Percentiles rank a stretch among this genome's conserved stretches.
Evolutionary conservation across 2,797 vertebrate species (phyloP).

Genomic region (Hozukius guyotensis): DNA sequence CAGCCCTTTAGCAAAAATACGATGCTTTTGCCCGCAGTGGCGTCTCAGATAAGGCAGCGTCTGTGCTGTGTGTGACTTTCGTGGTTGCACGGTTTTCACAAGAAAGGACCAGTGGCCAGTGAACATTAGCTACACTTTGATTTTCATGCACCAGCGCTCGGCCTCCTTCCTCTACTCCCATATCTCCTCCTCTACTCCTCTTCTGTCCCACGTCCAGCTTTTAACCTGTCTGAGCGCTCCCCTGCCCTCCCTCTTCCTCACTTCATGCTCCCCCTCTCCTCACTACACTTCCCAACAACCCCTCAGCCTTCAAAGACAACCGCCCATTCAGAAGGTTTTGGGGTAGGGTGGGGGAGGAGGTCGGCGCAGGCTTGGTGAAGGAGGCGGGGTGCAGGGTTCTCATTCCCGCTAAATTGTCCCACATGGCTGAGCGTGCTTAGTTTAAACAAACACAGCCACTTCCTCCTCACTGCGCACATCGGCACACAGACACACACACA

Average conservation of each 20-base stretch:
- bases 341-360: constrained; percentile 26
- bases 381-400: constrained; percentile 38
- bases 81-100: constrained; percentile 39
- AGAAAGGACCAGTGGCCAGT: constrained; percentile 16
- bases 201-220: constrained; percentile 24
- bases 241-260: background rate
- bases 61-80: constrained; percentile 3
- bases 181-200: background rate
- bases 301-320: constrained; percentile 70
- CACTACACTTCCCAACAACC: constrained; percentile 63
- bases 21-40: background rate
- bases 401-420: constrained; percentile 82
- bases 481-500: constrained; percentile 47
- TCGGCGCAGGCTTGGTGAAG: constrained; percentile 4
- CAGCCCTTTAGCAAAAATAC: constrained; percentile 7
- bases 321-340: constrained; percentile 68
- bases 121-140: constrained; percentile 37
- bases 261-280: background rate
- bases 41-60: constrained; percentile 4
- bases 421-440: constrained; percentile 82
- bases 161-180: background rate
- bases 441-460: constrained; percentile 88
- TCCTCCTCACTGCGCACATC: constrained; percentile 84
- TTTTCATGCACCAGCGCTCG: constrained; percentile 12
- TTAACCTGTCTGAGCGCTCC: constrained; percentile 44